phyloP scores from a whole-genome alignment of 1,140 invertebrate genomes.

The Caenorhabditis latens region DNA sequence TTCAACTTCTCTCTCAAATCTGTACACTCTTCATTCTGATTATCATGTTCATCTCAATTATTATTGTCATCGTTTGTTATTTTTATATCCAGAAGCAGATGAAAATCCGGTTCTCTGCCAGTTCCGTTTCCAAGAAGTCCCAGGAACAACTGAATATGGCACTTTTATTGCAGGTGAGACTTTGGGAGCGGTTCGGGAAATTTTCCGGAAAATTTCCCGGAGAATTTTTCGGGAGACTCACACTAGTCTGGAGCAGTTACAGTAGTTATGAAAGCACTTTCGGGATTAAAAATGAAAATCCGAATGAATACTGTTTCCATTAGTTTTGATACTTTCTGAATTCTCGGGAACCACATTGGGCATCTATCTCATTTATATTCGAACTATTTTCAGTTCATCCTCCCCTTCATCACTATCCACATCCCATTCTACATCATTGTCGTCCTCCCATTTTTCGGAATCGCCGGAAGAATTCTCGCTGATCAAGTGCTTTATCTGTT shows the following conservation, averaged over 20 bases:
- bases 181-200: too few species aligned
- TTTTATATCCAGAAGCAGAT: slow-evolving; percentile 7
- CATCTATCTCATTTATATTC: too few species aligned
- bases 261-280: too few species aligned
- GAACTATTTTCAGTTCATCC: slow-evolving; percentile 14
- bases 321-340: too few species aligned
- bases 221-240: too few species aligned
- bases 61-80: background rate
- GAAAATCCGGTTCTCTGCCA: slow-evolving; percentile 6
- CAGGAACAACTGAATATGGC: slow-evolving; percentile 36
- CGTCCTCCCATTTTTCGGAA: slow-evolving; percentile 15
- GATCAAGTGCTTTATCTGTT: slow-evolving; percentile 3
- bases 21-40: slow-evolving; percentile 18
- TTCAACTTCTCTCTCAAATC: slow-evolving; percentile 19
- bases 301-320: too few species aligned
- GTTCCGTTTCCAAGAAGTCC: background rate
- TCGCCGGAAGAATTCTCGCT: slow-evolving; percentile 10
- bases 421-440: slow-evolving; percentile 29
- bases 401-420: slow-evolving; percentile 13
- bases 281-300: too few species aligned
- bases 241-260: too few species aligned
- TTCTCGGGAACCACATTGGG: too few species aligned
- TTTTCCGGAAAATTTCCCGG: too few species aligned
- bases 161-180: background rate
- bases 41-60: slow-evolving; percentile 15